phyloP scores from a whole-genome alignment of 2,113 vertebrate genomes.

The Indicator indicator region DNA sequence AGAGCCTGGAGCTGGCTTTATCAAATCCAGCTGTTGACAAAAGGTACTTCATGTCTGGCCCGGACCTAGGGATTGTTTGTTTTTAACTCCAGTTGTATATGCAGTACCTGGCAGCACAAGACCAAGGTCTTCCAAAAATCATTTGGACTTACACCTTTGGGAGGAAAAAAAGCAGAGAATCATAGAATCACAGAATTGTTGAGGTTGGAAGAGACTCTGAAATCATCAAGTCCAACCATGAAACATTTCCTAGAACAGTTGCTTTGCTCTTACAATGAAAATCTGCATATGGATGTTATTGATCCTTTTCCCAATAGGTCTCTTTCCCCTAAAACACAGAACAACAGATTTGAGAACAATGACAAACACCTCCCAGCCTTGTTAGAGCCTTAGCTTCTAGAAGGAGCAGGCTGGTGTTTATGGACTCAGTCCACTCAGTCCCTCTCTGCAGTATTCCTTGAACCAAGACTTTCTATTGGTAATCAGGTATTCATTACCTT shows the following conservation, averaged over 20 bases:
- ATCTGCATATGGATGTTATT: background rate
- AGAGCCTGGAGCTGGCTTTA: background rate
- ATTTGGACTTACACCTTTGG: slow-evolving; percentile 4
- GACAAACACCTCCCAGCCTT: background rate
- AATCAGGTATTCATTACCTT: background rate
- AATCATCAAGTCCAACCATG: too few relatives aligned
- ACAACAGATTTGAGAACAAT: background rate
- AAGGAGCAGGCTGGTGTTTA: background rate
- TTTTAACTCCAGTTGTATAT: background rate
- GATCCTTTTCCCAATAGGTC: background rate
- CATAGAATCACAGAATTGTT: too few relatives aligned
- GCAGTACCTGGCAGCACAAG: background rate
- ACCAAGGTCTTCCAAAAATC: background rate
- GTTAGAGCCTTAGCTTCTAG: background rate
- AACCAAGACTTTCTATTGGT: background rate
- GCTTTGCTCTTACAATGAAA: background rate
- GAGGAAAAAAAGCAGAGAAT: background rate
- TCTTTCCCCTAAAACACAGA: background rate
- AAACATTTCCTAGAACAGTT: background rate
- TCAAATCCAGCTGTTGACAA: background rate
- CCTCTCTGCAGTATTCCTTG: background rate
- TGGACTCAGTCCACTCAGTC: background rate
- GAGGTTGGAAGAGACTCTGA: too few relatives aligned
- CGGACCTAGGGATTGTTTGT: background rate
- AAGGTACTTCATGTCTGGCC: background rate